Evolutionary conservation across 2,113 vertebrate species (phyloP), one percentile per base, ranked within the genome.

Genomic region (Paradoxurus hermaphroditus): DNA sequence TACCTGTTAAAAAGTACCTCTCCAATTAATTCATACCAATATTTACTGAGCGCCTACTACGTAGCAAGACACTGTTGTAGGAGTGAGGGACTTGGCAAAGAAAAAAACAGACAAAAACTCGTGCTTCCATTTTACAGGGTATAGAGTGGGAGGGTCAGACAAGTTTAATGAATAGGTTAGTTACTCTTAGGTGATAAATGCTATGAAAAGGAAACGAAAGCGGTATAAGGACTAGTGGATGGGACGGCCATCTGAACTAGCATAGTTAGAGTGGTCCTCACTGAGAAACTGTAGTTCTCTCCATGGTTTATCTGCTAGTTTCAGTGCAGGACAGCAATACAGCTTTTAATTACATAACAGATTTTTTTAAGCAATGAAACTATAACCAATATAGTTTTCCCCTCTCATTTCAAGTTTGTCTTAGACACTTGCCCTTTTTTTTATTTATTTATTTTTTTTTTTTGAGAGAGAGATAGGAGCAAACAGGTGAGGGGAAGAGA

Each of bases 351-450:
- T 84, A 90, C 2, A 65, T 91, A 97, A 98, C 95, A 97, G 93
- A 97, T 97, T 97, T 75, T 39, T 86, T 29, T 7, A 98, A 25
- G 97, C 75, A 46, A 95, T 98, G 97, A 96, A 98, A 96, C 86
- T 94, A 94, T 97, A 98, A 98, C 97, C 97, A 96, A 98, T 96
- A 97, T 41, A 92, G 44, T 7, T 89, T 95, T 78, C 92, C 93
- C 95, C 88, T 87, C 97, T 97, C 87, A 92, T 97, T 94, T 95
- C 65, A 97, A 34, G 87, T 87, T 15, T 88, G 98, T 97, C 97
- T 96, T 97, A 73, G 97, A 96, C 68, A 29, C 91, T 97, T 95
- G 92, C 56, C 98, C 75, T 59, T 90, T 98, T 56, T 90, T 98
- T 59, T 59, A 59, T 56, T 53, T 53, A 53, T 53, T 53, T 51